Percentiles rank a stretch among this genome's conserved stretches.
These are phyloP conservation scores for Euwallacea fornicatus DNA, from an alignment of 1,140 invertebrate genomes.

Conservation along the genomic window DNA sequence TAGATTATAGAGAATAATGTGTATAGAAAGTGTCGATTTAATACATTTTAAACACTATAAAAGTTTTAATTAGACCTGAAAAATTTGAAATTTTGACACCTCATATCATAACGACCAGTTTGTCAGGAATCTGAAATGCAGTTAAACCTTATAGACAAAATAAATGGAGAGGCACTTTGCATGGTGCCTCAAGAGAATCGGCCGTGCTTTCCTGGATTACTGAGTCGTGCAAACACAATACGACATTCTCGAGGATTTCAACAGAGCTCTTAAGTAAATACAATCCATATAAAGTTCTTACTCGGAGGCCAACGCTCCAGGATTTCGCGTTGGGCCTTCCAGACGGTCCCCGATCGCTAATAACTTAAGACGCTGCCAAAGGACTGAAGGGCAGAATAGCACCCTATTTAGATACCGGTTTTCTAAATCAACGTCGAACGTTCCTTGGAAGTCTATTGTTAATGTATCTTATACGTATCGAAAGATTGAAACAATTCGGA, in stretches of 20 bases:
- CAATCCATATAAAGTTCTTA: conserved; percentile 16
- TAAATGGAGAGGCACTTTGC: neutral
- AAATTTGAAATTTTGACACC: no score
- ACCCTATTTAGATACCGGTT: no score
- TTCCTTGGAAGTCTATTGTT: no score
- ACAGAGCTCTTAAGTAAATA: conserved; percentile 24
- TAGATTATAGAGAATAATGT: no score
- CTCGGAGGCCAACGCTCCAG: conserved; percentile 5
- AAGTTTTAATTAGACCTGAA: no score
- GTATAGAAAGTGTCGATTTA: no score
- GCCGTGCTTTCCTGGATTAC: conserved; percentile 13
- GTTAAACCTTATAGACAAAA: neutral
- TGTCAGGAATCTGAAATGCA: no score
- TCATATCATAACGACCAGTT: no score
- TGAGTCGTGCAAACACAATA: conserved; percentile 23
- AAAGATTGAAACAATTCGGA: neutral
- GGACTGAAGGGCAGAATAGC: neutral
- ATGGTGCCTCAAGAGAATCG: conserved; percentile 10
- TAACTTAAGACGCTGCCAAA: neutral
- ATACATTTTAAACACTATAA: no score
- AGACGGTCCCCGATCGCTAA: neutral
- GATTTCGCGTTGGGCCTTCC: conserved; percentile 2
- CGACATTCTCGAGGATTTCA: conserved; percentile 22
- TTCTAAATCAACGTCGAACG: no score
- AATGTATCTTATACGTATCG: no score